These are phyloP conservation scores for Copidosoma aretas DNA, from an alignment of 2,888 invertebrate species.

Conservation along the genomic window DNA sequence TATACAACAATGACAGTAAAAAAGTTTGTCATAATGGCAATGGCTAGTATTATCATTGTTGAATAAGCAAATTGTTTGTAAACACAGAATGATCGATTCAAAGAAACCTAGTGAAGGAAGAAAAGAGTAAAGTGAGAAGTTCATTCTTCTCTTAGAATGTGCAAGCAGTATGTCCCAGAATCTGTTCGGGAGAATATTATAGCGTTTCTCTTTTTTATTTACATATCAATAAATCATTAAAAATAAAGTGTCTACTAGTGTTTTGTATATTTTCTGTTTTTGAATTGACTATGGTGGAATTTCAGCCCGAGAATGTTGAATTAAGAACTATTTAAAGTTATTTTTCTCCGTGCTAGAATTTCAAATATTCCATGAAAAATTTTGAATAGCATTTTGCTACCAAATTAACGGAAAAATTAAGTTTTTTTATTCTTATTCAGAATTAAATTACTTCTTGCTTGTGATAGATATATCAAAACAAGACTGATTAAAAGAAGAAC, in stretches of 20 bases:
- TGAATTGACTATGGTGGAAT: background rate
- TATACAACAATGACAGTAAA: too few relatives aligned
- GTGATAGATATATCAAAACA: conserved; percentile 18
- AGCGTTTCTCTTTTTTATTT: background rate
- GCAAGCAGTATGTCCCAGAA: conserved; percentile 19
- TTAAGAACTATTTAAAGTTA: conserved; percentile 16
- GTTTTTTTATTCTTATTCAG: background rate
- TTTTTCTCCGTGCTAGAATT: too few relatives aligned
- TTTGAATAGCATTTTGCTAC: too few relatives aligned
- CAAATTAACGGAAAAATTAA: too few relatives aligned
- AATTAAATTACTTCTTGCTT: background rate
- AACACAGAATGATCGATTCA: conserved; percentile 14
- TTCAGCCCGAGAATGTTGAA: conserved; percentile 1
- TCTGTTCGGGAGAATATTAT: conserved; percentile 2
- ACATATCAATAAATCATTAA: background rate
- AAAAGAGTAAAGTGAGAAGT: conserved; percentile 13
- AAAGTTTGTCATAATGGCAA: too few relatives aligned
- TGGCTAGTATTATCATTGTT: too few relatives aligned
- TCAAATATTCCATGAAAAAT: background rate
- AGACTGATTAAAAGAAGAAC: conserved; percentile 14
- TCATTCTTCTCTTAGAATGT: conserved; percentile 7
- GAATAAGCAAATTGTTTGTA: too few relatives aligned
- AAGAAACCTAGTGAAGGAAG: conserved; percentile 27
- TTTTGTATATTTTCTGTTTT: conserved; percentile 1
- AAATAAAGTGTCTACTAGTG: conserved; percentile 22